These are phyloP conservation scores for Stichodactyla helianthus DNA, from an alignment of 64 coral and sea anemone species.

Conservation along the genomic window DNA sequence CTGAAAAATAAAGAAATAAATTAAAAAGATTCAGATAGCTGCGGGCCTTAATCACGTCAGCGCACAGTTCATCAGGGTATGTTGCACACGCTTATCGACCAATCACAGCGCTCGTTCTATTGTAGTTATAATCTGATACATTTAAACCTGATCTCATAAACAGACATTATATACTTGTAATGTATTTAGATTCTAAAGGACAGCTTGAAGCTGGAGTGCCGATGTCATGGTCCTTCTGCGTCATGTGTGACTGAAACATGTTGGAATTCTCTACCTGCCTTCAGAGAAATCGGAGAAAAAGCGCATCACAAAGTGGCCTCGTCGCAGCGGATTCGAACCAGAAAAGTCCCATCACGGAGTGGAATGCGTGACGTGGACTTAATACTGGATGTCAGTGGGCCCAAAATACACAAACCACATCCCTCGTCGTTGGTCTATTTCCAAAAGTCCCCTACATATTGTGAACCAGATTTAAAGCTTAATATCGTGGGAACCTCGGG, in stretches of 20 bases:
- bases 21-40: too few species aligned
- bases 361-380: slow-evolving; percentile 26
- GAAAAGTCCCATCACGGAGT: slow-evolving; percentile 8
- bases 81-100: too few species aligned
- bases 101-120: too few species aligned
- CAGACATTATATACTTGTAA: neutral
- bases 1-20: too few species aligned
- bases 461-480: slow-evolving; percentile 13
- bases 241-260: slow-evolving; percentile 44
- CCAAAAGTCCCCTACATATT: slow-evolving; percentile 37
- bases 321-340: neutral
- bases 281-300: slow-evolving; percentile 38
- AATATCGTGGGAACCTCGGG: slow-evolving; percentile 52
- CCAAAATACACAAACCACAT: slow-evolving; percentile 38
- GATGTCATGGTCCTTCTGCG: slow-evolving; percentile 37
- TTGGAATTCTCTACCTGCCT: slow-evolving; percentile 43
- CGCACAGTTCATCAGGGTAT: too few species aligned
- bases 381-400: neutral
- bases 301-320: neutral
- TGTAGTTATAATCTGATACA: too few species aligned
- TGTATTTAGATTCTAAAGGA: slow-evolving; percentile 45
- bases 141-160: too few species aligned
- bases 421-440: slow-evolving; percentile 42
- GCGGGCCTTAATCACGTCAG: too few species aligned
- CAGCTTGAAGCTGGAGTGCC: slow-evolving; percentile 35